Base-by-base conservation (phyloP, 2,888 invertebrate species). In the Chrysolina americana region DNA sequence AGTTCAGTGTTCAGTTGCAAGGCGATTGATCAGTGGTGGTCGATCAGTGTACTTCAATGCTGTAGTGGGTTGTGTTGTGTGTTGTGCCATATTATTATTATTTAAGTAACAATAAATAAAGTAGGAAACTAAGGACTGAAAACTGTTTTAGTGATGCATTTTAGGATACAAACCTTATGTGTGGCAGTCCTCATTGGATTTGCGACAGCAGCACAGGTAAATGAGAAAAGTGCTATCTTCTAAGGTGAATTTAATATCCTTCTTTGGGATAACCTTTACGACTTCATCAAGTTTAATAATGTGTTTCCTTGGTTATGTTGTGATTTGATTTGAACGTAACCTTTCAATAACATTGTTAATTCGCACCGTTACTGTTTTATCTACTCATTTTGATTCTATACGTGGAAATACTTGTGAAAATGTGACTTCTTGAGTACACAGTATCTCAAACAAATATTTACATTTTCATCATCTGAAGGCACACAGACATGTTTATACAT, bases 131-230 rank as follows among this genome's bases (percentile, higher is more conserved):
- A 83, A 79, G 76, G 76, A 74, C 74, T 77, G 83, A 80, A 84
- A 84, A 85, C 83, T 89, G 89, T 90, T 90, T 82, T 87, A 86
- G 92, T 92, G 91, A 93, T 93, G 93, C 91, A 93, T 91, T 93
- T 92, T 89, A 92, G 93, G 93, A 93, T 93, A 92, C 92, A 91
- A 88, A 89, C 92, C 90, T 90, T 93, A 90, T 91, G 91, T 90
- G 91, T 91, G 91, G 91, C 93, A 89, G 90, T 92, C 91, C 91
- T 93, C 88, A 89, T 91, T 88, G 93, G 93, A 91, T 93, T 92
- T 90, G 92, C 92, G 89, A 91, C 92, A 90, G 93, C 92, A 89
- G 91, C 91, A 90, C 93, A 93, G 93, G 93, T 93, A 83, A 83
- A 82, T 84, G 82, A 83, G 81, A 17, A 23, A 53, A 53, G 53